Percentiles rank a stretch among this genome's conserved stretches.
phyloP scores from a whole-genome alignment of 23 tunicate species.

The Aplidium turbinatum region DNA sequence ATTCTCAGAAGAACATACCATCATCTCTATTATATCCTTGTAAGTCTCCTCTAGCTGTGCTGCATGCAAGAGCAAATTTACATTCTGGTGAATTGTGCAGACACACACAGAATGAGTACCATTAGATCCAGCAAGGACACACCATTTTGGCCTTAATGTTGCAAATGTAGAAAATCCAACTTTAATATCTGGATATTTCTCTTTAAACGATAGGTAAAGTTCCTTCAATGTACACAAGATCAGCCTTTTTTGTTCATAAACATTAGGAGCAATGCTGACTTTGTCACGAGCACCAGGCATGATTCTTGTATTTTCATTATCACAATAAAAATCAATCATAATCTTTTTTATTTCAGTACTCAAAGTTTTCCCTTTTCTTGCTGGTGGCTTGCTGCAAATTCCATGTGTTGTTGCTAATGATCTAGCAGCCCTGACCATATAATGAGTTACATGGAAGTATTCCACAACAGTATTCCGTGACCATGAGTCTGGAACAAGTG shows the following conservation, averaged over 20 bases:
- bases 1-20: constrained; percentile 6
- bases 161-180: constrained; percentile 15
- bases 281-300: constrained; percentile 28
- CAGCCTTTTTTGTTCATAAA: constrained; percentile 9
- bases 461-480: not conserved
- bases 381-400: constrained; percentile 30
- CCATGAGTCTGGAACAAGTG: constrained; percentile 10
- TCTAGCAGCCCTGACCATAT: constrained; percentile 22
- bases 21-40: constrained; percentile 1
- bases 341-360: constrained; percentile 17
- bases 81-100: constrained; percentile 19
- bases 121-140: constrained; percentile 6
- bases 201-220: not conserved
- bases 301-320: constrained; percentile 26
- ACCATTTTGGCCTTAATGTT: constrained; percentile 13
- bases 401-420: not conserved
- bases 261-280: constrained; percentile 24
- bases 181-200: not conserved
- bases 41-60: not conserved
- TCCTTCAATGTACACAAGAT: constrained; percentile 9
- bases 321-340: constrained; percentile 10
- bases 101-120: constrained; percentile 19
- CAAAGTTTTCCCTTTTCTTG: constrained; percentile 5
- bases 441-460: constrained; percentile 3
- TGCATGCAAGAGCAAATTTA: not conserved